These are phyloP conservation scores for Gryllus longicercus DNA, from an alignment of 2,888 invertebrate genomes.

Conservation along the genomic window DNA sequence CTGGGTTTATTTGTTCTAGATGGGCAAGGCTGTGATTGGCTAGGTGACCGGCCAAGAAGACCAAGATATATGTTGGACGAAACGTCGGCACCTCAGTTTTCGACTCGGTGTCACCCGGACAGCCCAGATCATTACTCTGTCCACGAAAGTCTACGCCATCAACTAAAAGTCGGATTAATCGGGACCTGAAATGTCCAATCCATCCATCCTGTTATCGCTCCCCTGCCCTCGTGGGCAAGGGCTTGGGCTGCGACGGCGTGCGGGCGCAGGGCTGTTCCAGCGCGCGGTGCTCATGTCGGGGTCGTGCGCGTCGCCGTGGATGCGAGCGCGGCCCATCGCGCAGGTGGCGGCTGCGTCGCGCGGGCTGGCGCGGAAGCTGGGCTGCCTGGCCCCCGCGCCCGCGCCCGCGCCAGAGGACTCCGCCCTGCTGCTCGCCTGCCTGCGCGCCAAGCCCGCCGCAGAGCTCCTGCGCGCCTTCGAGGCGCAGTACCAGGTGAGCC, in stretches of 20 bases:
- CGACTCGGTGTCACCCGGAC: too few relatives aligned
- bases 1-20: too few relatives aligned
- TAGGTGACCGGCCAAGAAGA: too few relatives aligned
- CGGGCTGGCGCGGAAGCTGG: constrained; percentile 55
- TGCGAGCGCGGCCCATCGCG: constrained; percentile 50
- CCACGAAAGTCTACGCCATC: too few relatives aligned
- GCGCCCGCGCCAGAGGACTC: background rate
- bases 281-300: constrained; percentile 68
- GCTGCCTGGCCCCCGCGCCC: constrained; percentile 46
- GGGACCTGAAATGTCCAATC: too few relatives aligned
- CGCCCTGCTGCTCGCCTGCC: constrained; percentile 52
- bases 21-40: too few relatives aligned
- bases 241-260: too few relatives aligned
- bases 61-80: too few relatives aligned
- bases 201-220: accelerated
- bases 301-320: constrained; percentile 51
- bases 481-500: constrained; percentile 51
- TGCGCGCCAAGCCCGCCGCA: constrained; percentile 57
- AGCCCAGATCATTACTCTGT: too few relatives aligned
- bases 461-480: constrained; percentile 60
- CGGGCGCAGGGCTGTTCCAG: constrained; percentile 57
- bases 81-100: too few relatives aligned
- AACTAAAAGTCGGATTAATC: too few relatives aligned
- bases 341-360: constrained; percentile 52
- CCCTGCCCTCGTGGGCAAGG: too few relatives aligned